Conservation (phyloP, 1,140 invertebrate genomes). For the Ganaspis sp. region DNA sequence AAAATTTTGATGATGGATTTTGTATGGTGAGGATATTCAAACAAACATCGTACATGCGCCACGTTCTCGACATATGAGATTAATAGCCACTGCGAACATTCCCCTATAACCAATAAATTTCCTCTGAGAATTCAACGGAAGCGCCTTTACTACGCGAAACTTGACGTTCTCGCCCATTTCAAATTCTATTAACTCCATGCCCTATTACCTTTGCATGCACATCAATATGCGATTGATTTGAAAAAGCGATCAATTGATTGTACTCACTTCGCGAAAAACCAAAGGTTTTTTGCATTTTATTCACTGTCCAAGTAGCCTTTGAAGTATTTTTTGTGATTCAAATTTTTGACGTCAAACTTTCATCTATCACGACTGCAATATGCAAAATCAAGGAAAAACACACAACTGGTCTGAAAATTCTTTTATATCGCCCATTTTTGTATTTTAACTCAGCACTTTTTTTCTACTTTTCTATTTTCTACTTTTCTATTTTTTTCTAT, state of each 20-base stretch:
- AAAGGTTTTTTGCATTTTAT: slow-evolving; percentile 2
- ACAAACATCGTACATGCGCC: background rate
- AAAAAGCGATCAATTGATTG: slow-evolving; percentile 9
- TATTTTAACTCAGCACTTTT: no score
- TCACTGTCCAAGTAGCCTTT: background rate
- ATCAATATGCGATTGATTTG: background rate
- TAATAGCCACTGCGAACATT: slow-evolving; percentile 25
- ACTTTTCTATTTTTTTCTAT: no score
- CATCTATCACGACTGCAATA: no score
- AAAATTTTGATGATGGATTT: slow-evolving; percentile 20
- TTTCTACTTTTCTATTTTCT: no score
- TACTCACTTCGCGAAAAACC: background rate
- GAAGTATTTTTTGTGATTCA: no score
- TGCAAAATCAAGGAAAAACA: no score
- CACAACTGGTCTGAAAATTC: no score
- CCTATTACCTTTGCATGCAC: background rate
- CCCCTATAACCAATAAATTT: slow-evolving; percentile 22
- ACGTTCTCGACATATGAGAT: background rate
- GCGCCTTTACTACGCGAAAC: background rate
- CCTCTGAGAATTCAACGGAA: slow-evolving; percentile 18
- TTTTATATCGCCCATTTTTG: background rate
- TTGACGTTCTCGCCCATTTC: background rate
- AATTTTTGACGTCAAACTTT: no score
- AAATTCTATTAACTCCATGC: background rate
- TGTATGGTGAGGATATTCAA: background rate